These are phyloP conservation scores for Helicoverpa assulta DNA, from an alignment of 2,888 invertebrate species.

Conservation along the genomic window DNA sequence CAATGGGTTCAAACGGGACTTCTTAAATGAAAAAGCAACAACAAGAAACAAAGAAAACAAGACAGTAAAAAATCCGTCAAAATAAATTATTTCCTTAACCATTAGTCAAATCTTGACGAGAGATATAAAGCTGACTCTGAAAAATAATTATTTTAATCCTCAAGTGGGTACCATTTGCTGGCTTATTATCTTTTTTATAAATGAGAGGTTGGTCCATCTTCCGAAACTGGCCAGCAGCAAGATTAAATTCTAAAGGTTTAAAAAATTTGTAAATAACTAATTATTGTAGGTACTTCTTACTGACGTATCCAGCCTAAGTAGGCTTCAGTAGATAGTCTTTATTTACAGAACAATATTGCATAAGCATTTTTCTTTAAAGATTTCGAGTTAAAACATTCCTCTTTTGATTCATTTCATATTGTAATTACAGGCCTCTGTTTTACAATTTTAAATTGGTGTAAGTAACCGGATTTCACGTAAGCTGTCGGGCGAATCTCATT, in stretches of 20 bases:
- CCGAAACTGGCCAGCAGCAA: constrained; percentile 9
- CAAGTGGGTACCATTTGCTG: constrained; percentile 53
- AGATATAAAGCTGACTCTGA: constrained; percentile 33
- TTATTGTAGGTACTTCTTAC: too few relatives aligned
- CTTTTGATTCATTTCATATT: not conserved
- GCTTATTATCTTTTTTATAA: constrained; percentile 43
- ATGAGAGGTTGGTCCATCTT: constrained; percentile 16
- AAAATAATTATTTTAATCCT: constrained; percentile 41
- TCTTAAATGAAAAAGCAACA: too few relatives aligned
- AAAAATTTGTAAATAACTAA: too few relatives aligned
- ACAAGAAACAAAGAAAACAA: not conserved
- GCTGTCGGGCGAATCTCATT: constrained; percentile 63
- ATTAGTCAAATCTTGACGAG: constrained; percentile 42
- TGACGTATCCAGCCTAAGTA: too few relatives aligned
- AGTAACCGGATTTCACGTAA: constrained; percentile 40
- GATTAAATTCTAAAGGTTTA: not conserved
- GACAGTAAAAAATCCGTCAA: constrained; percentile 19
- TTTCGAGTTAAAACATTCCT: constrained; percentile 7
- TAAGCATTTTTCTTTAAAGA: not conserved
- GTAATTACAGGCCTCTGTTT: constrained; percentile 23
- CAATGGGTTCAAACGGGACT: too few relatives aligned
- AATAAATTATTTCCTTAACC: constrained; percentile 19
- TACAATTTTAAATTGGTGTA: constrained; percentile 50
- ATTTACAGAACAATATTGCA: not conserved
- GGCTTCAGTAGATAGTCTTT: too few relatives aligned